Base-by-base conservation (phyloP, 2,888 invertebrate species). In the Acanthosoma haemorrhoidale region DNA sequence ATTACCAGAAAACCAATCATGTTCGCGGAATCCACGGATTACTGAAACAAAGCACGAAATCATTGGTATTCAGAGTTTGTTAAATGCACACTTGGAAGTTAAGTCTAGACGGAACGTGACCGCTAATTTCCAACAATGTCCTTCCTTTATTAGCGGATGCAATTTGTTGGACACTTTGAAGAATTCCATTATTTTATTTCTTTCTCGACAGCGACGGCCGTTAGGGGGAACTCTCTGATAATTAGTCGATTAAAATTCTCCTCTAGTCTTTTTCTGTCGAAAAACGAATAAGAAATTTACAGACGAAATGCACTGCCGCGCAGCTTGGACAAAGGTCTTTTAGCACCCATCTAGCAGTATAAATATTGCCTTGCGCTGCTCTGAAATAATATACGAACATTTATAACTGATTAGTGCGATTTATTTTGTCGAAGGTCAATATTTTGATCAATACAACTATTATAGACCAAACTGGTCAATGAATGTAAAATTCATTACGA, bases 141-240 rank as follows among this genome's bases (percentile, higher is more conserved):
- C 29, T 51, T 51, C 51, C 51, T 51, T 51, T 51, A 51, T 51
- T 51, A 51, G 51, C 51, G 51, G 51, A 51, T 51, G 51, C 51
- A 51, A 51, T 51, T 51, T 51, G 51, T 51, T 51, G 51, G 51
- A 51, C 51, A 51, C 51, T 51, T 51, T 51, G 51, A 51, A 25
- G 51, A 51, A 51, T 51, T 25, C 51, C 51, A 51, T 21, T 51
- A 21, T 51, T 51, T 25, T 51, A 51, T 51, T 51, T 51, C 51
- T 51, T 51, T 51, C 51, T 25, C 25, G 29, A n/a, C 25, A 51
- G 21, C 51, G 51, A 25, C 51, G 1, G 25, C 21, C 51, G 51
- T 51, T n/a, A 13, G 51, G 51, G n/a, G 29, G 25, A 13, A 13
- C 1, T 25, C 25, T 8, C 29, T 2, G 51, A 11, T 51, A 51